Percentiles rank a stretch among this genome's conserved stretches.
Evolutionary conservation across 2,797 vertebrate genomes (phyloP).

Genomic region (Limosa lapponica): DNA sequence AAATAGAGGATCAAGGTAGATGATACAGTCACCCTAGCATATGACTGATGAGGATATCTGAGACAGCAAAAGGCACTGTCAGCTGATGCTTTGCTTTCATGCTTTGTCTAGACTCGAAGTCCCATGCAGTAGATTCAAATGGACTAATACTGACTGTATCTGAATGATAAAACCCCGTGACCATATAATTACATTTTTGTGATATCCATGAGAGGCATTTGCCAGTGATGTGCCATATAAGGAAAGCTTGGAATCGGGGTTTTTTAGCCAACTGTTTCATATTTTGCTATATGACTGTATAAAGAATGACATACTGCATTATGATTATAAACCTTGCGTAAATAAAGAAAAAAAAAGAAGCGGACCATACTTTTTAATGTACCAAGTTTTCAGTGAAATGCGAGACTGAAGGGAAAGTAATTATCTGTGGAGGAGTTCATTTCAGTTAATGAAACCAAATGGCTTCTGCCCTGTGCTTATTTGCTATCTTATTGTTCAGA

Average conservation of each 20-base stretch:
- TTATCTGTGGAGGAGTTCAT: not conserved
- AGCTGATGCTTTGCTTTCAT: conserved; percentile 12
- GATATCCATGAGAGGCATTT: conserved; percentile 3
- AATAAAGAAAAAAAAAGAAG: not conserved
- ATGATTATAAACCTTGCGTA: not conserved
- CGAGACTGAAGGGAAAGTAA: not conserved
- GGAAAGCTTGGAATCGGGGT: not conserved
- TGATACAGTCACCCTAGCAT: not conserved
- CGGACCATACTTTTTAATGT: not conserved
- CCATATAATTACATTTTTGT: conserved; percentile 54
- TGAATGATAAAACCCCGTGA: conserved; percentile 53
- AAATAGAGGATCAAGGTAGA: conserved; percentile 15
- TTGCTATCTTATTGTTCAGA: not conserved
- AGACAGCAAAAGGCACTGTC: conserved; percentile 39
- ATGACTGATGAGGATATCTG: conserved; percentile 39
- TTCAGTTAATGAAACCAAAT: not conserved
- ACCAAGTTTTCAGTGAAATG: not conserved
- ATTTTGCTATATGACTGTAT: conserved; percentile 5
- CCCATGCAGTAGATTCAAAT: conserved; percentile 19
- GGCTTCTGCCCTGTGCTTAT: not conserved
- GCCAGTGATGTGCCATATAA: not conserved
- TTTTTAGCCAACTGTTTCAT: not conserved
- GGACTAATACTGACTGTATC: conserved; percentile 10
- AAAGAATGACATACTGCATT: not conserved
- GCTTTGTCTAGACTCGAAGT: conserved; percentile 54